Evolutionary conservation across 92 coral and sea anemone species (phyloP).

Genomic region (Umimayanthus kanabou): DNA sequence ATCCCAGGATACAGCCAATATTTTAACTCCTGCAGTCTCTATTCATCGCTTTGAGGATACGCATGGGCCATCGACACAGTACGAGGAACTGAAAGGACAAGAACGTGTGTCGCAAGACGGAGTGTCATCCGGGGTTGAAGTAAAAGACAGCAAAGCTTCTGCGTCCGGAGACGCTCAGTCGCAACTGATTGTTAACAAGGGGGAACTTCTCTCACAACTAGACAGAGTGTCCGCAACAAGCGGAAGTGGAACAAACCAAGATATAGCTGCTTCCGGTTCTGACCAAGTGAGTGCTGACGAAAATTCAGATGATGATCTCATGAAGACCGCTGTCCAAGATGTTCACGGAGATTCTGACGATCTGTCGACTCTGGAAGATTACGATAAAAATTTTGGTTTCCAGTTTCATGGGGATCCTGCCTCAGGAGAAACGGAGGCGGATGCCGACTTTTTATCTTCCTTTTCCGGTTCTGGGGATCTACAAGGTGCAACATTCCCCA

Average conservation of each 20-base stretch:
- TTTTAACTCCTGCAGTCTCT: background rate
- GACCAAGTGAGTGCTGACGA: background rate
- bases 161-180: background rate
- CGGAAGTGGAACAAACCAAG: constrained; percentile 20
- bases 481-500: constrained; percentile 14
- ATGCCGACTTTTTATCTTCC: constrained; percentile 36
- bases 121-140: background rate
- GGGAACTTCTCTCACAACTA: background rate
- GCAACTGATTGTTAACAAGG: background rate
- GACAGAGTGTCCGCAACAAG: background rate
- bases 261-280: background rate
- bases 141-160: background rate
- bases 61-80: background rate
- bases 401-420: constrained; percentile 17
- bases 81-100: background rate
- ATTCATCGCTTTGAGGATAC: constrained; percentile 21
- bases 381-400: constrained; percentile 27
- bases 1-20: background rate
- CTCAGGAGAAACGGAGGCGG: constrained; percentile 35
- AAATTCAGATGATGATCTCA: constrained; percentile 3
- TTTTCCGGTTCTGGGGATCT: constrained; percentile 9
- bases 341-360: constrained; percentile 18
- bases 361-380: background rate
- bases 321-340: constrained; percentile 26
- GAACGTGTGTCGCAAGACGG: background rate